phyloP scores from a whole-genome alignment of 2,888 invertebrate species.

The Carterocephalus palaemon region DNA sequence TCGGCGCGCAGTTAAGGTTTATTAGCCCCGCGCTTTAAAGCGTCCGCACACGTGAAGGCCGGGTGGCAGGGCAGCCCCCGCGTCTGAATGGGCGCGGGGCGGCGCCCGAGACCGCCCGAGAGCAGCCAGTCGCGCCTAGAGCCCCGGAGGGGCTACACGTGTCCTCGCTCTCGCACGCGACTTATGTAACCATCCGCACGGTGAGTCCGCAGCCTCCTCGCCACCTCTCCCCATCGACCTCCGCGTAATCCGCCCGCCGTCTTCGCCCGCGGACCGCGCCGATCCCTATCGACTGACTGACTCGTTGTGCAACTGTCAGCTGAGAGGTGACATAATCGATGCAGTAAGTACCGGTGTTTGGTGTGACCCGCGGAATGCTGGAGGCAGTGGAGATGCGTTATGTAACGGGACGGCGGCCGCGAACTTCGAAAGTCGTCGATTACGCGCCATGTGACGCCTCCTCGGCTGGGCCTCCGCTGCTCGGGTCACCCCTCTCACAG shows the following conservation, averaged over 20 bases:
- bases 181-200: conserved; percentile 77
- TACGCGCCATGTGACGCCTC: conserved; percentile 31
- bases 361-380: conserved; percentile 55
- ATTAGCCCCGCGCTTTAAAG: conserved; percentile 46
- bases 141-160: conserved; percentile 73
- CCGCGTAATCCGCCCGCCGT: conserved; percentile 40
- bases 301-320: conserved; percentile 63
- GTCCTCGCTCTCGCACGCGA: conserved; percentile 63
- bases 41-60: conserved; percentile 64
- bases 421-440: conserved; percentile 18
- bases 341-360: conserved; percentile 71
- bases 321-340: conserved; percentile 74
- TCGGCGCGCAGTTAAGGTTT: conserved; percentile 58
- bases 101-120: conserved; percentile 45
- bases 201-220: conserved; percentile 72
- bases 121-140: conserved; percentile 68
- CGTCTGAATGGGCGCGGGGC: conserved; percentile 68
- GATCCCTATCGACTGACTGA: conserved; percentile 46
- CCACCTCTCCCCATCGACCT: conserved; percentile 53
- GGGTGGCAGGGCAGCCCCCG: conserved; percentile 50
- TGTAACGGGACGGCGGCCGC: conserved; percentile 54
- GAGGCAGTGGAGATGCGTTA: conserved; percentile 62
- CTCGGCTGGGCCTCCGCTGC: conserved; percentile 33
- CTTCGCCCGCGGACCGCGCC: conserved; percentile 34
- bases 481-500: conserved; percentile 20